Conservation (phyloP, 1,140 invertebrate genomes). For the Eriosoma lanigerum region DNA sequence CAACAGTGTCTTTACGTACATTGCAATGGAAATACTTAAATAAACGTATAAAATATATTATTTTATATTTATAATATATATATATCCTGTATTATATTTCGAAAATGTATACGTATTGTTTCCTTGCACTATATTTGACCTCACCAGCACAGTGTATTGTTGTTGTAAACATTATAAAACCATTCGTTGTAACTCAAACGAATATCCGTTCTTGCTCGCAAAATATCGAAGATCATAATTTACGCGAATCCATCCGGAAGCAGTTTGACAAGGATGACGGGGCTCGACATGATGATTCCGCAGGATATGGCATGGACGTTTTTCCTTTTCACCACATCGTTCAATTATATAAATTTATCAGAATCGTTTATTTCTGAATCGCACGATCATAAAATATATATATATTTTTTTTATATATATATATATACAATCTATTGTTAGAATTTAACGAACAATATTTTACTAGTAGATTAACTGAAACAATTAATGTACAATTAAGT, state of each 20-base stretch:
- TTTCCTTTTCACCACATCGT: background rate
- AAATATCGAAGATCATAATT: constrained; percentile 28
- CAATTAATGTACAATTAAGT: too few species aligned
- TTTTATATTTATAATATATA: too few species aligned
- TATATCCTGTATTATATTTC: too few species aligned
- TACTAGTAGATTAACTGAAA: too few species aligned
- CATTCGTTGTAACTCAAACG: constrained; percentile 23
- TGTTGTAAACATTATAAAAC: constrained; percentile 18
- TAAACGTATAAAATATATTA: too few species aligned
- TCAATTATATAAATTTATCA: constrained; percentile 10
- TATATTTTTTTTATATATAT: background rate
- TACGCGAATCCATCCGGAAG: constrained; percentile 25
- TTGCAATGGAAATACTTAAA: too few species aligned
- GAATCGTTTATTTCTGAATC: constrained; percentile 5
- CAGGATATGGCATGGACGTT: constrained; percentile 18
- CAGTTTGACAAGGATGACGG: constrained; percentile 30
- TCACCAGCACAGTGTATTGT: background rate
- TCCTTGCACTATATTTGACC: too few species aligned
- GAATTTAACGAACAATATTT: too few species aligned
- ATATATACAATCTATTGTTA: background rate
- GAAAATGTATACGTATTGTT: too few species aligned
- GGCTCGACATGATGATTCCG: constrained; percentile 21
- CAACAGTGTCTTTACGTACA: too few species aligned
- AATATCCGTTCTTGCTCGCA: background rate
- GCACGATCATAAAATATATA: background rate